Evolutionary conservation across 2,888 invertebrate genomes (phyloP), one percentile per base, ranked within the genome.

Genomic region (Notodromas monacha): DNA sequence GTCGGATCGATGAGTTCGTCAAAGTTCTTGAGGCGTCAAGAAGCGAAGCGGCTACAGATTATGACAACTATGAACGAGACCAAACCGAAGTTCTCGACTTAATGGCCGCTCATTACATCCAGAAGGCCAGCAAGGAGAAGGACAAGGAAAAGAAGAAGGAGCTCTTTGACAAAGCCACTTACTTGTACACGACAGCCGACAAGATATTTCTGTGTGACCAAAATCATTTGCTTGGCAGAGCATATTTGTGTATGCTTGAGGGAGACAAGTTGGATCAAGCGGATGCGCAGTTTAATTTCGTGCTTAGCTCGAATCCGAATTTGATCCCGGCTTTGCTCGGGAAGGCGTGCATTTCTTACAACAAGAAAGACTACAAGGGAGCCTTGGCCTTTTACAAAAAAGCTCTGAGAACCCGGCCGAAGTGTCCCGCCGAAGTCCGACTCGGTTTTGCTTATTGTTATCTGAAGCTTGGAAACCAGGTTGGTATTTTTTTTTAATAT

Each of bases 191-290:
- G 1, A 84, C 81, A 37, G 96, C 92, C 4, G 96, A 99, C 48
- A 89, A 89, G 55, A 92, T 96, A 49, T 84, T 89, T 43, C 96
- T 96, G 92, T 96, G 92, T 53, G 92, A 99, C 46, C 86, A 84
- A 68, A 86, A 86, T 50, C 96, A 99, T 61, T 62, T 99, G 37
- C 60, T 99, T 38, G 92, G 96, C 1, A 59, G 92, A 42, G 96
- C 96, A 3, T 96, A 89, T 49, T 96, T 92, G 49, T 96, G 89
- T 43, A 58, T 99, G 5, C 57, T 92, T 16, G 96, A 99, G 57
- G 89, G 89, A 2, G 89, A 92, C 44, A 92, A 92, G 57, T 81
- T 92, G 77, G 92, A 96, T 37, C 92, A 96, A 52, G 96, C 96
- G 1, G 92, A 96, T 58, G 81, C 89, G 1, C 96, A 99, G 49